A percentile compares a stretch with the other conserved stretches of the same genome.
Evolutionary conservation across 2,113 vertebrate genomes (phyloP).

Genomic region (Ammospiza caudacuta): DNA sequence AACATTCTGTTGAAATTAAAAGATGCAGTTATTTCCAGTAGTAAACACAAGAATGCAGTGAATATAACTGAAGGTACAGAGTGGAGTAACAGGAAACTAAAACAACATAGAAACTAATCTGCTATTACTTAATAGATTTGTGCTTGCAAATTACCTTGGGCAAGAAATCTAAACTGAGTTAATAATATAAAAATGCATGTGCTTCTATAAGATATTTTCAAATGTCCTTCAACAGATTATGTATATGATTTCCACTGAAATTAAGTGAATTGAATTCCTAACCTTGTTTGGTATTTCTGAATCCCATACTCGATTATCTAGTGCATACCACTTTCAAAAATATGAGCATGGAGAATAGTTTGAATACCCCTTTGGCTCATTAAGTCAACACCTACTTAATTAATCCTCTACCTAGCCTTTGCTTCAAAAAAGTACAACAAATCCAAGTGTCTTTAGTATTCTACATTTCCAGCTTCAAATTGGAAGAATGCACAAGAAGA

Average conservation of each 20-base stretch:
- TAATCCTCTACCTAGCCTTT: not conserved
- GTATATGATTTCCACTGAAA: not conserved
- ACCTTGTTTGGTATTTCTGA: not conserved
- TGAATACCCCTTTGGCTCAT: not conserved
- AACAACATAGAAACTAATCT: not conserved
- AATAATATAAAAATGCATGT: not conserved
- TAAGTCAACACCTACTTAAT: not conserved
- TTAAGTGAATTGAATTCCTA: not conserved
- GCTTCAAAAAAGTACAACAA: not conserved
- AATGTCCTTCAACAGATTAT: not conserved
- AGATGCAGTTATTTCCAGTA: not conserved
- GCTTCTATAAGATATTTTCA: not conserved
- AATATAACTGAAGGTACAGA: not conserved
- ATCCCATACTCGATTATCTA: not conserved
- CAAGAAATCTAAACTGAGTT: not conserved
- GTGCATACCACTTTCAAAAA: not conserved
- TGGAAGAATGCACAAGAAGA: not conserved
- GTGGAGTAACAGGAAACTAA: not conserved
- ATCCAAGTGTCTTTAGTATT: not conserved
- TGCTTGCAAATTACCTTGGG: not conserved
- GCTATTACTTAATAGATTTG: not conserved
- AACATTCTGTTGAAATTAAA: not conserved
- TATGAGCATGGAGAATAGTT: not conserved
- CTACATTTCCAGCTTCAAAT: not conserved
- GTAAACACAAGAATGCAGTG: not conserved